Base-by-base conservation (phyloP, 2,888 invertebrate species). In the Hypsopygia costalis region DNA sequence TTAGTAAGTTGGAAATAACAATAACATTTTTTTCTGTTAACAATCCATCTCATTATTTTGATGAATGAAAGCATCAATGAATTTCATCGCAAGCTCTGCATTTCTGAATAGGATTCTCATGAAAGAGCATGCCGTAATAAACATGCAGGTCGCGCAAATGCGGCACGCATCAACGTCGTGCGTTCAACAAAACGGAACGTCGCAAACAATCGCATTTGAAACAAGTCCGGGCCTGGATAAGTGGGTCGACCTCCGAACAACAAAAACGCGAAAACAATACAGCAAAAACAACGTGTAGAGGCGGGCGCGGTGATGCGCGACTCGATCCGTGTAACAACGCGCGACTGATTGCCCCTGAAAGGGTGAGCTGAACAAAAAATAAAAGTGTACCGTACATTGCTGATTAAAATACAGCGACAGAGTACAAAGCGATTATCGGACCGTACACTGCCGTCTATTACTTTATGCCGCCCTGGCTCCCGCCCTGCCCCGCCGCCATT, bases 351-450 rank as follows among this genome's bases (percentile, higher is more conserved):
- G 77, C 79, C 69, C 60, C 72, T 71, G 74, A 78, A 79, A 78
- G 78, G 78, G 75, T 72, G 62, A 63, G 71, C 48, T 69, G 66
- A 63, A 65, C 70, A 77, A 76, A 74, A 77, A 69, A 65, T 63
- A 58, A 56, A 68, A 51, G 31, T 32, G 32, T 40, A 32, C 25
- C 29, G 64, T 62, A 68, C 69, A 66, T 62, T 69, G 71, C 76
- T 83, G 85, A 83, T 85, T 85, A 81, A 79, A 82, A 79, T 69
- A 59, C 66, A 68, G 62, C 62, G 60, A 62, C 62, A 55, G 57
- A 54, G 64, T 55, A 81, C 85, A 82, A 83, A 82, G 85, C 80
- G 81, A 81, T 81, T 80, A 79, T 71, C 76, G 75, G 81, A 78
- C 74, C 81, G 77, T 71, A 62, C 68, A 55, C 25, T n/a, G 58